Evolutionary conservation across 1,140 invertebrate species (phyloP), one percentile per base, ranked within the genome.

Genomic region (Hyposmocoma kahamanoa): DNA sequence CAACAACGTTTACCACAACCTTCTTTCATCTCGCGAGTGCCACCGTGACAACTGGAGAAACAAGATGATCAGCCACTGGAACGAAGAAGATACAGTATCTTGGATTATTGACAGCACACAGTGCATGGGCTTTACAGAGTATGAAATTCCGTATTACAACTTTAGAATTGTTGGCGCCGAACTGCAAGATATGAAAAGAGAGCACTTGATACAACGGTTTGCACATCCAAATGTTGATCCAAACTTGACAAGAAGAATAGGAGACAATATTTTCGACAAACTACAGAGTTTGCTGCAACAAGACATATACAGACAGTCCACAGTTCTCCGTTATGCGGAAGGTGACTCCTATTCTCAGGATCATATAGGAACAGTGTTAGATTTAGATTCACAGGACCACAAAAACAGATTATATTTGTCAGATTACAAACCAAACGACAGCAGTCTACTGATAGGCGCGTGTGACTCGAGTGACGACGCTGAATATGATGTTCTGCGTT

Each of bases 41-140:
- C 66, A 64, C 38, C 58, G 66, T 8, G 84, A 87, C 11, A 84
- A 84, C 3, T 90, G 89, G 89, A 77, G 74, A 36, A 76, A 80
- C 21, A 89, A 89, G 53, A 70, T 79, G 13, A 74, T 89, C 28
- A 67, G 67, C 46, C 72, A 87, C 13, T 90, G 89, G 89, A 86
- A 65, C 50, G 84, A 87, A 42, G 86, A 88, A 17, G 88, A 90
- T 56, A 89, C 89, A n/a, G 82, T 87, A 39, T 83, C 84, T 41
- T 90, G 89, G 89, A 56, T 89, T 19, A 78, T 88, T 47, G 87
- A 84, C 22, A 85, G 87, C 1, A 84, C 10, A 58, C 84, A 42
- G 58, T 66, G 39, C 57, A 82, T 60, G 72, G 87, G 55, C 56
- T 86, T 67, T 65, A 78, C 44, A 77, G 88, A 76, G 59, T 84